Base-by-base conservation (phyloP, 2,113 vertebrate genomes). In the Atrichornis clamosus region DNA sequence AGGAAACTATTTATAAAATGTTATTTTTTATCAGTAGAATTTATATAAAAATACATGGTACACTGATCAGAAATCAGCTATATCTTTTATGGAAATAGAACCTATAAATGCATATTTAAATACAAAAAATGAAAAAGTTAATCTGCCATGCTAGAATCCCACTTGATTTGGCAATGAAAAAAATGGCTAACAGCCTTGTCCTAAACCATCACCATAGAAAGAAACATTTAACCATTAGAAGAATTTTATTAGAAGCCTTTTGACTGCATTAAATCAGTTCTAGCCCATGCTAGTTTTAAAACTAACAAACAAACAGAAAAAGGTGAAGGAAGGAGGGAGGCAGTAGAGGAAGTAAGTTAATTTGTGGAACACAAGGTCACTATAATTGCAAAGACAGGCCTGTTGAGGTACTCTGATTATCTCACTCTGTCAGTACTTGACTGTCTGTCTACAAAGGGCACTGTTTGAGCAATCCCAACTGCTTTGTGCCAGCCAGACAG, bases 281-380 rank as follows among this genome's bases (percentile, higher is more conserved):
- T 39, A 77, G 13, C 17, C 26, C 53, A 72, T 27, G 16, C 8
- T 67, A 91, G 68, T 20, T 75, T 68, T 41, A 78, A 95, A 90
- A 81, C 62, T 70, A 72, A 70, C 10, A 79, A 42, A 32, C 3
- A 59, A 78, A 59, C 11, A 79, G 39, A 73, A 68, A 8, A 27
- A 33, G 10, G 9, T 0, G 2, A 10, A 9, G 3, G 17, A 10
- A 10, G 7, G 20, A 5, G 10, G 7, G 7, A 24, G 10, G 3
- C 13, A 64, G 15, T 5, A 55, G 41, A 27, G 59, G 56, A 73
- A 87, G 23, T 23, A 23, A 60, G 11, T 50, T 69, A 33, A 79
- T 90, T 55, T 81, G 56, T 72, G 42, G 30, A 87, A 50, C 3
- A 65, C 62, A 81, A 90, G n/a, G 32, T 41, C 46, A 52, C 23